Percentiles rank a stretch among this genome's conserved stretches.
Evolutionary conservation across 2,113 vertebrate genomes (phyloP).

Genomic region (Pampusana beccarii): DNA sequence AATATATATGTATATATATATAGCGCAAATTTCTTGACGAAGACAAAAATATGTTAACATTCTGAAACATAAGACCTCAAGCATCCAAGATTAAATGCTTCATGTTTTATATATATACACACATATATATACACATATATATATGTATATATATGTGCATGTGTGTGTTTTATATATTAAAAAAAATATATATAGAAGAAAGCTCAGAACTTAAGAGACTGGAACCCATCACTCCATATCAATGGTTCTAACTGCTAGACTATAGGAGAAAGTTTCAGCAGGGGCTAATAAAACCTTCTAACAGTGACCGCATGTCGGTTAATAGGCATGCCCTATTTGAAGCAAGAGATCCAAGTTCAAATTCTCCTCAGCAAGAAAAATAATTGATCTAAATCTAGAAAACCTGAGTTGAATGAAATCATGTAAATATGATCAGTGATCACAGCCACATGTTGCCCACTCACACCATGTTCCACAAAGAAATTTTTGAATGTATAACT

Average conservation of each 20-base stretch:
- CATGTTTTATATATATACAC: background rate
- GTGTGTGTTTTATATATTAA: background rate
- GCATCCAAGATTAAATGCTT: background rate
- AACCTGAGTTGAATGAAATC: background rate
- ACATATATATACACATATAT: too few species aligned
- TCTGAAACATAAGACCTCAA: background rate
- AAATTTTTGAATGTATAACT: background rate
- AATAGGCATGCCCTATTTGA: background rate
- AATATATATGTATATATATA: background rate
- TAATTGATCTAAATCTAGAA: slow-evolving; percentile 8
- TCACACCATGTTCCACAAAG: background rate
- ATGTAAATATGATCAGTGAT: background rate
- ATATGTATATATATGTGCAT: background rate
- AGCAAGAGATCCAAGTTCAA: background rate
- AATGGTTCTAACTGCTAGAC: background rate
- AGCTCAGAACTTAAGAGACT: background rate
- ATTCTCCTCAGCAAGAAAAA: slow-evolving; percentile 20
- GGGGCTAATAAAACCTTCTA: background rate
- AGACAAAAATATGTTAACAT: background rate
- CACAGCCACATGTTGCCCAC: background rate
- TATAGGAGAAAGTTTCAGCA: background rate
- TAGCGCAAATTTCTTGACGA: background rate
- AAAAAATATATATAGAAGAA: background rate
- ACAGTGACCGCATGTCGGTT: background rate
- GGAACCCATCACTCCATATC: accelerated